These are phyloP conservation scores for Hedya salicella DNA, from an alignment of 2,888 invertebrate species.

Conservation along the genomic window DNA sequence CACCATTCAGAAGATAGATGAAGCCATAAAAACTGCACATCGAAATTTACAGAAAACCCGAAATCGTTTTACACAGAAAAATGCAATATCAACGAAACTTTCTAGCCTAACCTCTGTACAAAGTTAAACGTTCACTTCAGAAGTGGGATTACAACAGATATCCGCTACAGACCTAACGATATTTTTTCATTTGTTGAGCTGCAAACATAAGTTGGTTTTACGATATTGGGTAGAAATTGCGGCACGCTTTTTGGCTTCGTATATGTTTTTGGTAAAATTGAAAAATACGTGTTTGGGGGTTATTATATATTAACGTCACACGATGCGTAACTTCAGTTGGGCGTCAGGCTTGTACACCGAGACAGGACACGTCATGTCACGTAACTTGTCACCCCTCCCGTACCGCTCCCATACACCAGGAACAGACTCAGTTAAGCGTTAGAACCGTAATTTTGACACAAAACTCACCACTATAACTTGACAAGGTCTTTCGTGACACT, in stretches of 20 bases:
- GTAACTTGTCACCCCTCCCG: no score
- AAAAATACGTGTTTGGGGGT: neutral
- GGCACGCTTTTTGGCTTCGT: neutral
- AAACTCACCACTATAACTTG: no score
- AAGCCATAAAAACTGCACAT: neutral
- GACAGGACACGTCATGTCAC: no score
- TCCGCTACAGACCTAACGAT: neutral
- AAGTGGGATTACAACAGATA: neutral
- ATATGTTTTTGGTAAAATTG: neutral
- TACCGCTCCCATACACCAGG: no score
- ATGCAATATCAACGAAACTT: constrained; percentile 5
- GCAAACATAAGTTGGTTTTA: neutral
- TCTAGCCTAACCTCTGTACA: constrained; percentile 1
- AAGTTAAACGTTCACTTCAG: neutral
- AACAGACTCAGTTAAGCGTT: no score
- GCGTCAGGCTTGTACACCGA: no score
- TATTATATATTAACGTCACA: neutral
- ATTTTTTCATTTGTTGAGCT: neutral
- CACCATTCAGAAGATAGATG: neutral
- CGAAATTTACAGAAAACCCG: neutral
- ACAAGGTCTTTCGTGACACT: no score
- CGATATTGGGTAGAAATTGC: neutral
- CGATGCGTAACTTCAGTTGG: no score
- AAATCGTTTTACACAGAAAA: constrained; percentile 5
- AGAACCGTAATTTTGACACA: no score